phyloP scores from a whole-genome alignment of 2,797 vertebrate species.

The Sebastes vulpes region DNA sequence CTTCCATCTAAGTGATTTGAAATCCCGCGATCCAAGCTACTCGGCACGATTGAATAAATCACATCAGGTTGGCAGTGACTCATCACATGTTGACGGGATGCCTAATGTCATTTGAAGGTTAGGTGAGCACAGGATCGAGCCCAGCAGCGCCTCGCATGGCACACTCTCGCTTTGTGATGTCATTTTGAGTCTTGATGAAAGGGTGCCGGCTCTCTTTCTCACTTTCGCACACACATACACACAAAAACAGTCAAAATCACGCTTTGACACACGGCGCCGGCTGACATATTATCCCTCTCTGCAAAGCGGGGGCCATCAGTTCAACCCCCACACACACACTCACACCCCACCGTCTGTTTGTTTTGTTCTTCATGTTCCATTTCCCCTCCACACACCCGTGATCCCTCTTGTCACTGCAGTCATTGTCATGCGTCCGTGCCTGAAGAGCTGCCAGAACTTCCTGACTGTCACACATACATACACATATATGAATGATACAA shows the following conservation, averaged over 20 bases:
- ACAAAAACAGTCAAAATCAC: constrained; percentile 42
- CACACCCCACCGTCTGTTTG: constrained; percentile 54
- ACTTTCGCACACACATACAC: constrained; percentile 22
- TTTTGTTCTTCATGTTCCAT: constrained; percentile 82
- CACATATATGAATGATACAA: constrained; percentile 21
- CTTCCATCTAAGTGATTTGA: constrained; percentile 80
- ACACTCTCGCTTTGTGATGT: constrained; percentile 50
- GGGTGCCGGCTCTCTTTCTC: constrained; percentile 2
- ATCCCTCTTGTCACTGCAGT: constrained; percentile 69
- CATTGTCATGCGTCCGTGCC: constrained; percentile 67
- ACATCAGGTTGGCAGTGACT: constrained; percentile 71
- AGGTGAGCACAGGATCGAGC: constrained; percentile 61
- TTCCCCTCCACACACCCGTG: constrained; percentile 70
- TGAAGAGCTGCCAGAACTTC: constrained; percentile 55
- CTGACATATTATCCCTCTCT: constrained; percentile 70
- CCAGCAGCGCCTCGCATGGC: constrained; percentile 20
- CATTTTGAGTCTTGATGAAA: constrained; percentile 54
- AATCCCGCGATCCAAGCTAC: constrained; percentile 67
- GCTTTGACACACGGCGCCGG: constrained; percentile 39
- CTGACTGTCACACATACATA: constrained; percentile 24
- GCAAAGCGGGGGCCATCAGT: constrained; percentile 39
- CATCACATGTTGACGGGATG: constrained; percentile 60
- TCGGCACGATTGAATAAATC: constrained; percentile 78
- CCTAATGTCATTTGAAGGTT: constrained; percentile 86
- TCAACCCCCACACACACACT: not conserved